Conservation (phyloP, 2,113 vertebrate genomes). For the Aegotheles bennettii region DNA sequence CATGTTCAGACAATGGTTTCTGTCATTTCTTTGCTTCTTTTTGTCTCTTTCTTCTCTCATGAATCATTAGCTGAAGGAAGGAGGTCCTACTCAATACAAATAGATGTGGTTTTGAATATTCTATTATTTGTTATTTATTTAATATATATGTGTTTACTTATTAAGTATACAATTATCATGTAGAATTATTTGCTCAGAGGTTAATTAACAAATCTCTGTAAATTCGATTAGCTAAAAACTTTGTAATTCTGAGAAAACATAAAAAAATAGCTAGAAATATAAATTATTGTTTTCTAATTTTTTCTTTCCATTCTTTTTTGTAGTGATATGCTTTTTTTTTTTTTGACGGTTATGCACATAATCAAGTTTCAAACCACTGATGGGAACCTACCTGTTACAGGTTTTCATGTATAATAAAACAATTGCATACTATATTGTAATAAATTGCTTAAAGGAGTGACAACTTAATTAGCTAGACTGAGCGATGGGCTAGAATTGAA, state of each 20-base stretch:
- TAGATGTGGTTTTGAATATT: background rate
- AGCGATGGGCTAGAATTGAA: background rate
- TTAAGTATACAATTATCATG: background rate
- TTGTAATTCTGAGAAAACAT: background rate
- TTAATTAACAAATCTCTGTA: background rate
- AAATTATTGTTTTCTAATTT: background rate
- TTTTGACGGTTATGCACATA: background rate
- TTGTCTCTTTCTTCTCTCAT: background rate
- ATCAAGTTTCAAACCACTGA: background rate
- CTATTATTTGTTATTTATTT: background rate
- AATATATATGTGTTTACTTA: background rate
- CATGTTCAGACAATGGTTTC: background rate
- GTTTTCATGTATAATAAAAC: slow-evolving; percentile 15
- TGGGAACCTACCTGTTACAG: background rate
- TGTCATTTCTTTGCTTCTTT: background rate
- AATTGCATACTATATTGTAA: background rate
- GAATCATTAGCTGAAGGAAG: background rate
- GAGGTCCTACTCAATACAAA: background rate
- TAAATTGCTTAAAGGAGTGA: slow-evolving; percentile 26
- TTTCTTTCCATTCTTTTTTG: background rate
- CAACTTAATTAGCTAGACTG: slow-evolving; percentile 25
- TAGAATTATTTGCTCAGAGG: background rate
- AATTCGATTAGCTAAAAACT: background rate
- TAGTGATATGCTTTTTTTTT: background rate
- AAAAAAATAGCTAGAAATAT: background rate